phyloP scores from a whole-genome alignment of 1,140 invertebrate genomes.

The Pteromalus puparum region DNA sequence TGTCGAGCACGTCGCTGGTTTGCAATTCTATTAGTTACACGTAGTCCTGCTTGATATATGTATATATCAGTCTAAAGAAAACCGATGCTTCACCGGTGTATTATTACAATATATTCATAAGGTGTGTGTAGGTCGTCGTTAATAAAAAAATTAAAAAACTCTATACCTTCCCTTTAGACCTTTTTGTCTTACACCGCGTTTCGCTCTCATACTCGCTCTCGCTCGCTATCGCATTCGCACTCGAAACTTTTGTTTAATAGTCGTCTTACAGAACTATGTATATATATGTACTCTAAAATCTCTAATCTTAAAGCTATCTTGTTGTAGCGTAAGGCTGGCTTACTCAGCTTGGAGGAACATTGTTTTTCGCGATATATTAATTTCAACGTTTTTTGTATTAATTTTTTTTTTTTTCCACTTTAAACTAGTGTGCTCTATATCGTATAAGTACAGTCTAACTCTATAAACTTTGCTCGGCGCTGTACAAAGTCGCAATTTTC shows the following conservation, averaged over 20 bases:
- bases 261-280: conserved; percentile 19
- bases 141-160: conserved; percentile 48
- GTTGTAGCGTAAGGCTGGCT: conserved; percentile 70
- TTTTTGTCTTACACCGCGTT: not conserved
- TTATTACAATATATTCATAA: not conserved
- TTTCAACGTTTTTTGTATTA: conserved; percentile 37
- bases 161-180: not conserved
- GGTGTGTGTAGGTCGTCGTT: not conserved
- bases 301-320: conserved; percentile 51
- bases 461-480: conserved; percentile 54
- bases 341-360: conserved; percentile 75
- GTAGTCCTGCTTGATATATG: conserved; percentile 20
- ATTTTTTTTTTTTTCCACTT: conserved; percentile 17
- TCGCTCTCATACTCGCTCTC: not conserved
- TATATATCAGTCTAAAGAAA: conserved; percentile 47
- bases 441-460: conserved; percentile 39
- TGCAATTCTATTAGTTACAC: conserved; percentile 19
- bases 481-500: conserved; percentile 62
- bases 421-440: conserved; percentile 45
- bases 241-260: conserved; percentile 43
- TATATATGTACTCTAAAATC: conserved; percentile 48
- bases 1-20: conserved; percentile 6
- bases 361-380: conserved; percentile 67
- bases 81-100: conserved; percentile 38
- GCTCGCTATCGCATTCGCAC: not conserved